phyloP scores from a whole-genome alignment of 2,113 vertebrate species.

The Heterotis niloticus region DNA sequence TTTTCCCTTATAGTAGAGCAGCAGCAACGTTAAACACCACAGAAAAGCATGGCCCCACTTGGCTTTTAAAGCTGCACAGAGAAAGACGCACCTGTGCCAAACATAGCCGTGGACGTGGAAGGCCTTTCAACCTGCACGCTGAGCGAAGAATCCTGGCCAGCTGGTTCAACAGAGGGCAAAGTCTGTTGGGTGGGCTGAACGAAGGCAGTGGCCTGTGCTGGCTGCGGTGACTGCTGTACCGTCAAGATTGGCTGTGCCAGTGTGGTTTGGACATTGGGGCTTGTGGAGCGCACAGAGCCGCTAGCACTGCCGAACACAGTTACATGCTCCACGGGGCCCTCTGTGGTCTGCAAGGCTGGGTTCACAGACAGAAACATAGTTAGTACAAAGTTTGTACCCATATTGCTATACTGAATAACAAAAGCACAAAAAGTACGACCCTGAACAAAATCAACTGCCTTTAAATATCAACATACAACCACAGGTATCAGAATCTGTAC shows the following conservation, averaged over 20 bases:
- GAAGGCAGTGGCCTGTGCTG: conserved; percentile 86
- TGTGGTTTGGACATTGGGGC: conserved; percentile 88
- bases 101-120: conserved; percentile 83
- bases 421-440: neutral
- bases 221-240: conserved; percentile 65
- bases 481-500: neutral
- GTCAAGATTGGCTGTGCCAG: conserved; percentile 78
- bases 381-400: neutral
- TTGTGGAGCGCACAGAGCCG: conserved; percentile 93
- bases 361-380: no score
- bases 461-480: neutral
- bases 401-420: neutral
- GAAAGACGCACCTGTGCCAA: conserved; percentile 73
- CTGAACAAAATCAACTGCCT: neutral
- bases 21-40: neutral
- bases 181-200: conserved; percentile 90
- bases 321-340: conserved; percentile 87
- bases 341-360: conserved; percentile 80
- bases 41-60: neutral
- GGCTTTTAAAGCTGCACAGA: neutral
- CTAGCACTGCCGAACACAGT: conserved; percentile 88
- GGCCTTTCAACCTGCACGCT: conserved; percentile 86
- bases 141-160: conserved; percentile 79
- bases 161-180: conserved; percentile 75
- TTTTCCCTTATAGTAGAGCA: no score